Conservation (phyloP, 2,888 invertebrate species). For the Argynnis bischoffii region DNA sequence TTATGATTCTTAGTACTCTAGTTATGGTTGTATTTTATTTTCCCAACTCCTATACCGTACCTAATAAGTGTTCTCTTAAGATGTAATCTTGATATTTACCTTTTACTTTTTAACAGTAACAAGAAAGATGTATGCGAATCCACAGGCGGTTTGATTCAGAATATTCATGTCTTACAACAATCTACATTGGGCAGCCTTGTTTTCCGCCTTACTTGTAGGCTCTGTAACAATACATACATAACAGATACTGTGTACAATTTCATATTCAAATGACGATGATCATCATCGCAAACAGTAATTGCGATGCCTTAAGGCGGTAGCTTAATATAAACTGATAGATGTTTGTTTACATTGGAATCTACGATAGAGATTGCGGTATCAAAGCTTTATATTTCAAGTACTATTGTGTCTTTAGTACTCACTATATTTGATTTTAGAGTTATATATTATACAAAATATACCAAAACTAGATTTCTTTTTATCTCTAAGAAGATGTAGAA, state of each 20-base stretch:
- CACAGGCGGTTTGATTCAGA: neutral
- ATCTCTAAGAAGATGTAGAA: too few relatives aligned
- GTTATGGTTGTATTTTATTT: too few relatives aligned
- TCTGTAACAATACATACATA: constrained; percentile 6
- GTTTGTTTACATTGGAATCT: neutral
- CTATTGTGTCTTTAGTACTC: too few relatives aligned
- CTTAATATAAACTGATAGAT: constrained; percentile 3
- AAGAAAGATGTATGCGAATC: neutral
- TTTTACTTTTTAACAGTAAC: too few relatives aligned
- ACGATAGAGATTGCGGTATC: neutral
- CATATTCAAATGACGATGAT: constrained; percentile 22
- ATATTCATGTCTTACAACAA: constrained; percentile 15
- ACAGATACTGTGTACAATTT: constrained; percentile 14
- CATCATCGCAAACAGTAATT: constrained; percentile 23
- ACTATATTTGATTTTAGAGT: too few relatives aligned
- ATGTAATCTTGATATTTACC: too few relatives aligned
- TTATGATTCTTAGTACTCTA: too few relatives aligned
- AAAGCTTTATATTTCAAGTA: neutral
- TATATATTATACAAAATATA: too few relatives aligned
- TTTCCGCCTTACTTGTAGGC: neutral
- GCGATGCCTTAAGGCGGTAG: constrained; percentile 16
- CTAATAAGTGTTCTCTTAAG: too few relatives aligned
- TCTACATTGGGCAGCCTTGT: constrained; percentile 9
- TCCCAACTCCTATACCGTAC: too few relatives aligned
- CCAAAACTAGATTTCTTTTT: too few relatives aligned